These are phyloP conservation scores for Xiphophorus birchmanni DNA, from an alignment of 2,797 vertebrate species.

Conservation along the genomic window DNA sequence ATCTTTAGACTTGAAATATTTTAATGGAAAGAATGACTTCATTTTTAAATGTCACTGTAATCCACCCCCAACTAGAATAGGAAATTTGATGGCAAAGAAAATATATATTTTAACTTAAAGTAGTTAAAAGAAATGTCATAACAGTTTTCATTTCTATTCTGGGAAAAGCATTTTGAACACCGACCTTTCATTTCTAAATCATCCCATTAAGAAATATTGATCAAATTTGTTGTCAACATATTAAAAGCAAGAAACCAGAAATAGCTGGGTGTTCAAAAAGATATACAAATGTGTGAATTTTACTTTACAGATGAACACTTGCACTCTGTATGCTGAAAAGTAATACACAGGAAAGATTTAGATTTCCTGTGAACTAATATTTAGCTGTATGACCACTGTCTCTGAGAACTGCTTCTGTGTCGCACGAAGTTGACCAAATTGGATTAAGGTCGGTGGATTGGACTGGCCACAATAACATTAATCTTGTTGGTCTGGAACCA, in stretches of 20 bases:
- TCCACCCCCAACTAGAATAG: constrained; percentile 61
- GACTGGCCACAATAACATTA: not conserved
- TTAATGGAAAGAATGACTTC: constrained; percentile 54
- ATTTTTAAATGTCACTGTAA: constrained; percentile 61
- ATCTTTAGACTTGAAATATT: constrained; percentile 52
- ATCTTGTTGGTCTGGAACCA: not conserved
- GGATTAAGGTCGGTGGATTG: not conserved
- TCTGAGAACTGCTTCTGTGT: not conserved
- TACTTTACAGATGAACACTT: not conserved
- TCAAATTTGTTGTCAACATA: not conserved
- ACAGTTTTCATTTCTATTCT: not conserved
- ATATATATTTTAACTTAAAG: not conserved
- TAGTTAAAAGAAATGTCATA: not conserved
- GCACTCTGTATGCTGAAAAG: not conserved
- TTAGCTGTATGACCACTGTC: not conserved
- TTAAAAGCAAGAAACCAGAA: not conserved
- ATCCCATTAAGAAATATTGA: not conserved
- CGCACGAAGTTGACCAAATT: not conserved
- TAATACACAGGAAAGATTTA: not conserved
- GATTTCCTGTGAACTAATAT: not conserved
- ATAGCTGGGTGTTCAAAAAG: not conserved
- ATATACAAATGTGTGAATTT: not conserved
- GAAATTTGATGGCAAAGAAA: constrained; percentile 44
- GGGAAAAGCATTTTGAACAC: not conserved
- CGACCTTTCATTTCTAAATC: not conserved